Conservation (phyloP, 2,797 vertebrate species). For the Ctenosaura bakeri region DNA sequence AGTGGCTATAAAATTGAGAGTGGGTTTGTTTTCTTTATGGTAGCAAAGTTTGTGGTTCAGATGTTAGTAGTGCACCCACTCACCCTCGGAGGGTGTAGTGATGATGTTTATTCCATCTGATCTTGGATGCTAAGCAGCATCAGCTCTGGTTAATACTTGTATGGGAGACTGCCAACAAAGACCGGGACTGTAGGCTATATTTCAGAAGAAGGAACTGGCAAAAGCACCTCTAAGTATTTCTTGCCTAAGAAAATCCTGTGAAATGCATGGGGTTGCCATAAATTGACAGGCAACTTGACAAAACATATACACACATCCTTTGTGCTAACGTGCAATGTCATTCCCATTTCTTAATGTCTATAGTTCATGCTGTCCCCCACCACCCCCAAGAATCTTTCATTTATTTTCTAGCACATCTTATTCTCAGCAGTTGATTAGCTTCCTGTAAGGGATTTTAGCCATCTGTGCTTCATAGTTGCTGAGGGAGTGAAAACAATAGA, state of each 20-base stretch:
- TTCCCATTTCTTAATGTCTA: slow-evolving; percentile 65
- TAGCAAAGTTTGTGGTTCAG: background rate
- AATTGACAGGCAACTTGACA: no score
- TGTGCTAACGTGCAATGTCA: slow-evolving; percentile 53
- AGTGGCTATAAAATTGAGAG: no score
- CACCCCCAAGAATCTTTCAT: slow-evolving; percentile 51
- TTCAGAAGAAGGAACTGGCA: no score
- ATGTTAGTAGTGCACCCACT: background rate
- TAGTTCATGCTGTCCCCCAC: slow-evolving; percentile 51
- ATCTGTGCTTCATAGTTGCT: slow-evolving; percentile 74
- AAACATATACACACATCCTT: no score
- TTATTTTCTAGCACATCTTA: slow-evolving; percentile 70
- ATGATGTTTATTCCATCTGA: background rate
- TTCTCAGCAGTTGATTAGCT: slow-evolving; percentile 72
- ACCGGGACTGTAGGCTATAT: no score
- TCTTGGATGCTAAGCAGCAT: no score
- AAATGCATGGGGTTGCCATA: no score
- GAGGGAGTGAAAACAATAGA: slow-evolving; percentile 64
- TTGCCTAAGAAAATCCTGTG: no score
- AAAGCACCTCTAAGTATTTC: no score
- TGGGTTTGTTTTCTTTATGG: no score
- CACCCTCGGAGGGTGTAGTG: background rate
- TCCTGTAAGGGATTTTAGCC: slow-evolving; percentile 71
- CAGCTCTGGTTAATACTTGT: no score
- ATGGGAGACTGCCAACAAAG: no score